These are phyloP conservation scores for Olivierus martensii DNA, from an alignment of 1,140 invertebrate species.

Conservation along the genomic window DNA sequence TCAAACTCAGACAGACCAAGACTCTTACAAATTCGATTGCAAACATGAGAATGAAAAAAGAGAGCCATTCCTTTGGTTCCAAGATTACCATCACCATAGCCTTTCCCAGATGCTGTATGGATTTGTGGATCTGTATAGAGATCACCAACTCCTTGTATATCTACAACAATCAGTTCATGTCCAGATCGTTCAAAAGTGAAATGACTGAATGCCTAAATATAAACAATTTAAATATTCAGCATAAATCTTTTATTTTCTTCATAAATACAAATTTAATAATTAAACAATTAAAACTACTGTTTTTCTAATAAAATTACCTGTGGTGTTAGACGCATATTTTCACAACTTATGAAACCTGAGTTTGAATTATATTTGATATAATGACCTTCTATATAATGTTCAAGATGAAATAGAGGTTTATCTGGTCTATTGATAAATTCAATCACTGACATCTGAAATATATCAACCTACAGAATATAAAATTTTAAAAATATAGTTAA, in stretches of 20 bases:
- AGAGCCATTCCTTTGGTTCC: constrained; percentile 44
- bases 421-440: constrained; percentile 38
- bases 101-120: constrained; percentile 37
- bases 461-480: constrained; percentile 37
- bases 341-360: constrained; percentile 43
- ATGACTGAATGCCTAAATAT: constrained; percentile 40
- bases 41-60: constrained; percentile 44
- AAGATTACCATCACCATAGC: constrained; percentile 44
- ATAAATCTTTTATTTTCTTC: no score
- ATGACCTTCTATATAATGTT: constrained; percentile 45
- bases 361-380: constrained; percentile 50
- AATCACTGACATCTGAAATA: constrained; percentile 43
- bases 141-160: constrained; percentile 47
- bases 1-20: constrained; percentile 41
- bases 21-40: constrained; percentile 41
- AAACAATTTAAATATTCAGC: no score
- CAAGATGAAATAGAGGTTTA: constrained; percentile 40
- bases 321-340: constrained; percentile 38
- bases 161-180: constrained; percentile 45
- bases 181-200: constrained; percentile 47
- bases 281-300: no score
- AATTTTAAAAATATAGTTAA: neutral
- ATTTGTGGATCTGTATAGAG: constrained; percentile 48
- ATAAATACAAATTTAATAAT: no score
- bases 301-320: constrained; percentile 27